Evolutionary conservation across 2,113 vertebrate genomes (phyloP), one percentile per base, ranked within the genome.

Genomic region (Hippocampus comes): DNA sequence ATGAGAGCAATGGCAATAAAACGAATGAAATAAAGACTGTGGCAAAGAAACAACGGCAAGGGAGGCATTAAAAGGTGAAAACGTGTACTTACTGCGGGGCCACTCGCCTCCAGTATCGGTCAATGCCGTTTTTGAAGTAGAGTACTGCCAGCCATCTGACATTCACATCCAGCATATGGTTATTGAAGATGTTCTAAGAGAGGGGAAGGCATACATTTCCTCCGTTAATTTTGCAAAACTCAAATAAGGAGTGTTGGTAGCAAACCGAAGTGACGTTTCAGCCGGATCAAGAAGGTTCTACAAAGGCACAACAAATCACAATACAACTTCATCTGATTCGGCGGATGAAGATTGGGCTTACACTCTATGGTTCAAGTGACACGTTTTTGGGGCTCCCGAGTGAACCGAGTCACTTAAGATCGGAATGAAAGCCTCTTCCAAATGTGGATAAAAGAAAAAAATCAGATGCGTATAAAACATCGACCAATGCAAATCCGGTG

Each of bases 71-170:
- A 60, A 68, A 18, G 15, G 12, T 30, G 14, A 23, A 41, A 75
- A 59, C 48, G 38, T 67, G 46, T 57, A 89, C 89, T 96, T 93
- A 99, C 97, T 99, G 94, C 23, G 97, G 95, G 51, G 97, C 95
- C 0, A 95, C 95, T 65, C 96, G 93, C 90, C 97, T 96, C 96
- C 97, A 99, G 81, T 99, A 99, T 82, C 96, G 94, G 90, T 99
- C 97, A 63, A 98, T 99, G 87, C 97, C 97, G 82, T 99, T 97
- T 91, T 99, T 99, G 74, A 99, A 99, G 90, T 98, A 99, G 9
- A 99, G 89, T 69, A 98, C 97, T 60, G 97, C 97, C 79, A 98
- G 90, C 96, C 97, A 99, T 69, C 97, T 94, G 61, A 99, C 96
- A 73, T 99, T 98, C 83, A 99, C 93, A 88, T 97, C 96, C 89